Evolutionary conservation across 2,888 invertebrate genomes (phyloP).

Genomic region (Trichopria drosophilae): DNA sequence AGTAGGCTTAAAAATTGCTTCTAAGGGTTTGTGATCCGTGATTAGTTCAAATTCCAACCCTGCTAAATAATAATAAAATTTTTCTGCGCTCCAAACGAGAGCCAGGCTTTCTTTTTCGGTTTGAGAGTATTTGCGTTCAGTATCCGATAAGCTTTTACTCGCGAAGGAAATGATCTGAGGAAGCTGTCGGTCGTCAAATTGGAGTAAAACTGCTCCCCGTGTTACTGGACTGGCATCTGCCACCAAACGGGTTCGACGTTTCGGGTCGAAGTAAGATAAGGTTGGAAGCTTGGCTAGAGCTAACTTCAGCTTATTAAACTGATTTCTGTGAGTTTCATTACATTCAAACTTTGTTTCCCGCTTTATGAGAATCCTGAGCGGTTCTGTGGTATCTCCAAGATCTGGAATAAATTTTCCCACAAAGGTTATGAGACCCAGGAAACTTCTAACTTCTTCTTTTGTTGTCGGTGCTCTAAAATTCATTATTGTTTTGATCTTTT

Average conservation of each 20-base stretch:
- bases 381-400: conserved; percentile 38
- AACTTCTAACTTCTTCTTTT: conserved; percentile 26
- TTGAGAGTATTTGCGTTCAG: conserved; percentile 44
- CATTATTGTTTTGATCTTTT: conserved; percentile 16
- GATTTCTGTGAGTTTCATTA: conserved; percentile 1
- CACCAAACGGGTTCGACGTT: conserved; percentile 43
- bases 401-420: conserved; percentile 43
- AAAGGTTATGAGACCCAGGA: conserved; percentile 28
- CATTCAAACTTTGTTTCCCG: conserved; percentile 34
- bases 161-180: conserved; percentile 52
- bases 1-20: conserved; percentile 36
- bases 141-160: conserved; percentile 47
- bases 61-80: conserved; percentile 51
- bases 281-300: conserved; percentile 25
- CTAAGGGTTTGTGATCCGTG: conserved; percentile 46
- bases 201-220: conserved; percentile 46
- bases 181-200: conserved; percentile 33
- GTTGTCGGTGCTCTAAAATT: conserved; percentile 17
- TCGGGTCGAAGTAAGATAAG: conserved; percentile 44
- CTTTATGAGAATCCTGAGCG: conserved; percentile 38
- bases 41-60: conserved; percentile 51
- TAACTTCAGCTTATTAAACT: conserved; percentile 22
- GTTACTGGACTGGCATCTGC: conserved; percentile 51
- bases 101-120: conserved; percentile 40
- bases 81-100: conserved; percentile 38